Evolutionary conservation across 2,113 vertebrate genomes (phyloP), one percentile per base, ranked within the genome.

Genomic region (Paracanthobrama guichenoti): DNA sequence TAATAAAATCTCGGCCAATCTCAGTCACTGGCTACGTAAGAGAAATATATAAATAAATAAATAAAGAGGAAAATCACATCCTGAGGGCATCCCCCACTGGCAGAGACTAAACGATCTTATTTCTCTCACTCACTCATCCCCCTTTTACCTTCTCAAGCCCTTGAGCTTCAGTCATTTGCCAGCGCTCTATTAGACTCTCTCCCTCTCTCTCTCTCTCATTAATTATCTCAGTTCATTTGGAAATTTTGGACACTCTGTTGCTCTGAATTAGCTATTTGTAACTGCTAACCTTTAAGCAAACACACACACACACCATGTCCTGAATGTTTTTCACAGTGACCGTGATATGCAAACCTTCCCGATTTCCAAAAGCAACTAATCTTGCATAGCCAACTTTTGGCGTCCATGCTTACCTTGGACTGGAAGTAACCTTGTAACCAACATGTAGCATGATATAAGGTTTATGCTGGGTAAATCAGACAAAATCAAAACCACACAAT

Each of bases 81-180:
- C 92, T 90, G 87, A 91, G 92, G 91, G 93, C 90, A 92, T 92
- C 90, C 90, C 90, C 89, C 90, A 88, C 91, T 90, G 91, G 88
- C 88, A 77, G 80, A 88, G 88, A 90, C 83, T 0, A n/a, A 31
- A 64, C 10, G 26, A 57, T 77, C n/a, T 13, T 84, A 2, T 4
- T 79, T 86, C 83, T 81, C 86, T 90, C 89, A 85, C 86, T 82
- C 71, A 64, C 75, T 64, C 79, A 39, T 55, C 46, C 46, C 35
- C n/a, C 42, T 46, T 89, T 87, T 91, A 90, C 90, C 91, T 91
- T 85, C 91, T 90, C 88, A 81, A 13, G 6, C 20, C 22, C 11
- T n/a, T 13, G 3, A 50, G 42, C 67, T 71, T 39, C 6, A 46
- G 46, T 57, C 31, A 24, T 62, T 50, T 71, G 4, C 10, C 35